Conservation (phyloP, 2,797 vertebrate species). For the Iguana delicatissima region DNA sequence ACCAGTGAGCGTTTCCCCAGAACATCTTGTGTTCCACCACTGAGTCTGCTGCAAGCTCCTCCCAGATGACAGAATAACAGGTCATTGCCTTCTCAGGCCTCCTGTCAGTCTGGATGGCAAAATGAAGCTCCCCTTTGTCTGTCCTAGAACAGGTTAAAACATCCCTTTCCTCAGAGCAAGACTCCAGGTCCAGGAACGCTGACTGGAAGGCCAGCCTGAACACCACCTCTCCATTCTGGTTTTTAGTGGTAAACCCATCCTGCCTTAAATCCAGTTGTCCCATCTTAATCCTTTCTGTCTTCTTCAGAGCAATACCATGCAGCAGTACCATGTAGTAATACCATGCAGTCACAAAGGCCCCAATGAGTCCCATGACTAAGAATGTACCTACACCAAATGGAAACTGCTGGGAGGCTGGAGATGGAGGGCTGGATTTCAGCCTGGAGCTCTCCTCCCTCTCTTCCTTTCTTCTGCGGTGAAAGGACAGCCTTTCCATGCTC, state of each 20-base stretch:
- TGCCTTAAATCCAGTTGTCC: slow-evolving; percentile 90
- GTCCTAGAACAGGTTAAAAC: slow-evolving; percentile 87
- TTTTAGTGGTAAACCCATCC: slow-evolving; percentile 92
- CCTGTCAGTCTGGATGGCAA: slow-evolving; percentile 93
- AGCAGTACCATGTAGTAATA: slow-evolving; percentile 94
- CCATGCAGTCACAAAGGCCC: slow-evolving; percentile 84
- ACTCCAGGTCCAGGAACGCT: slow-evolving; percentile 91
- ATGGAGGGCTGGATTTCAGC: rapidly evolving
- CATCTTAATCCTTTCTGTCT: slow-evolving; percentile 88
- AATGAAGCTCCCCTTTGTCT: slow-evolving; percentile 85
- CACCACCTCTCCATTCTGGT: slow-evolving; percentile 87
- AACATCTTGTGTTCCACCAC: slow-evolving; percentile 94
- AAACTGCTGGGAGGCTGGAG: too few relatives aligned
- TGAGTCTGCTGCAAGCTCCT: slow-evolving; percentile 85
- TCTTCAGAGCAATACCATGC: slow-evolving; percentile 87
- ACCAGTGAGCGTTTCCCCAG: slow-evolving; percentile 94
- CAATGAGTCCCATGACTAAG: background rate
- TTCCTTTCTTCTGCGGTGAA: rapidly evolving
- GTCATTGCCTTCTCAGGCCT: slow-evolving; percentile 91
- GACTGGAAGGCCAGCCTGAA: slow-evolving; percentile 92
- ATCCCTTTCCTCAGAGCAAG: slow-evolving; percentile 89
- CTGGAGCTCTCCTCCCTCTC: rapidly evolving
- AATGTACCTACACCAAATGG: too few relatives aligned
- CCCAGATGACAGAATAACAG: slow-evolving; percentile 96
- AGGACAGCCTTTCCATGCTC: slow-evolving; percentile 39